Evolutionary conservation across 1,140 invertebrate species (phyloP).

Genomic region (Calliopsis andreniformis): DNA sequence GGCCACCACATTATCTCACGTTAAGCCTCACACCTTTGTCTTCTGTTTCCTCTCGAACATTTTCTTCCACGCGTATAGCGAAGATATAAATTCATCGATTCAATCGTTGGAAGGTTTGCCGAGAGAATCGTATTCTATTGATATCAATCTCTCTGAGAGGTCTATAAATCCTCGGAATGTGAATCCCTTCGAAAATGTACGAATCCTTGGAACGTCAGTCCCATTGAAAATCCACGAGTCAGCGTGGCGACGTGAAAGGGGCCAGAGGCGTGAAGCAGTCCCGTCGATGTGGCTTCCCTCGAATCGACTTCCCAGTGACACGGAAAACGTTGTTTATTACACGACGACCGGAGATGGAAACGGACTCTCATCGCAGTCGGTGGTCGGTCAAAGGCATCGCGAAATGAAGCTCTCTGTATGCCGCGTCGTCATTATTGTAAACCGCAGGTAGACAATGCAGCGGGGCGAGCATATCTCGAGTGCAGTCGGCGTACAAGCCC

Average conservation of each 20-base stretch:
- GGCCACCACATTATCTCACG: slow-evolving; percentile 17
- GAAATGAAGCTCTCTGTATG: slow-evolving; percentile 69
- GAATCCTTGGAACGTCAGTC: too few relatives aligned
- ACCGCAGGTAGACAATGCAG: slow-evolving; percentile 67
- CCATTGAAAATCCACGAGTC: too few relatives aligned
- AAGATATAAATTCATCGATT: too few relatives aligned
- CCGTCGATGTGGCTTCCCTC: not conserved
- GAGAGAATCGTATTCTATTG: too few relatives aligned
- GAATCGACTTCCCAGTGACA: not conserved
- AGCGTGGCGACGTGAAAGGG: not conserved
- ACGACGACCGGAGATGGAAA: slow-evolving; percentile 18
- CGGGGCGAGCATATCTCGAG: slow-evolving; percentile 52
- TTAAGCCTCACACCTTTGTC: slow-evolving; percentile 34
- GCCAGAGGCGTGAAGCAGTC: not conserved
- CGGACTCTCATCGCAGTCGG: slow-evolving; percentile 27
- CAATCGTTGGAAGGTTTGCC: too few relatives aligned
- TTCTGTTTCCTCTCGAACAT: slow-evolving; percentile 12
- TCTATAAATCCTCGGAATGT: not conserved
- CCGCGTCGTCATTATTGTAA: slow-evolving; percentile 65
- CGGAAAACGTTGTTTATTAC: slow-evolving; percentile 39
- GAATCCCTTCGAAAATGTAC: too few relatives aligned
- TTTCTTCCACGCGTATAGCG: slow-evolving; percentile 15
- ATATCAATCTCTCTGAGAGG: too few relatives aligned
- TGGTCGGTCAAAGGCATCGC: slow-evolving; percentile 63
- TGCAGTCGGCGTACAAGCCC: slow-evolving; percentile 52